phyloP scores from a whole-genome alignment of 2,797 vertebrate species.

The Takifugu ocellatus region DNA sequence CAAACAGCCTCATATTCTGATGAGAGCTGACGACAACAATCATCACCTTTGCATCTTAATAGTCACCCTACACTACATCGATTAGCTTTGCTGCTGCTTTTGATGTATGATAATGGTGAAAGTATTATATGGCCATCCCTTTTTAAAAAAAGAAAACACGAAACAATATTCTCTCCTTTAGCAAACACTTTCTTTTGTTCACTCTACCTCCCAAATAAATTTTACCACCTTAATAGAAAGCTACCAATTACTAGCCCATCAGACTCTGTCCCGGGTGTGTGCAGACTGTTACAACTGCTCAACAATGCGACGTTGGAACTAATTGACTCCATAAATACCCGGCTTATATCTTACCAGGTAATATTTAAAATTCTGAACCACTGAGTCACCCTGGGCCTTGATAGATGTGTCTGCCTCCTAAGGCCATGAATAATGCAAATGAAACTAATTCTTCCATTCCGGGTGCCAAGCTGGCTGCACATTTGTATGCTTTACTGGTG shows the following conservation, averaged over 20 bases:
- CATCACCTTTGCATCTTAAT: conserved; percentile 51
- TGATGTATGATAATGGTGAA: conserved; percentile 36
- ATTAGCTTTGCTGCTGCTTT: conserved; percentile 50
- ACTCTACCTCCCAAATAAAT: conserved; percentile 17
- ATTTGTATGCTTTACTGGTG: conserved; percentile 56
- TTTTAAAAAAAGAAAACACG: conserved; percentile 16
- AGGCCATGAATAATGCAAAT: conserved; percentile 70
- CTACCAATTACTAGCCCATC: conserved; percentile 55
- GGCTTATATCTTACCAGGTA: conserved; percentile 52
- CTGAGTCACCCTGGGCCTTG: conserved; percentile 50
- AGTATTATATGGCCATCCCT: conserved; percentile 23
- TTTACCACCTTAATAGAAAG: conserved; percentile 43
- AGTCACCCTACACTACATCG: conserved; percentile 42
- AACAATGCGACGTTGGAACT: conserved; percentile 37
- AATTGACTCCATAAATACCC: conserved; percentile 63
- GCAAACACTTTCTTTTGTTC: conserved; percentile 24
- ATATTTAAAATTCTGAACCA: conserved; percentile 63
- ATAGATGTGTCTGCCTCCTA: conserved; percentile 61
- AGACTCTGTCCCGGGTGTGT: conserved; percentile 29
- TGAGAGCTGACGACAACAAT: conserved; percentile 49
- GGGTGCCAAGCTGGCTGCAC: conserved; percentile 52
- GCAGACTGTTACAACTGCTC: conserved; percentile 36
- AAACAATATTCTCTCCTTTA: conserved; percentile 41
- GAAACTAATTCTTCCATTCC: conserved; percentile 62
- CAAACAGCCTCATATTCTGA: too few relatives aligned